phyloP scores from a whole-genome alignment of 1,140 invertebrate genomes.

The Diuraphis noxia region DNA sequence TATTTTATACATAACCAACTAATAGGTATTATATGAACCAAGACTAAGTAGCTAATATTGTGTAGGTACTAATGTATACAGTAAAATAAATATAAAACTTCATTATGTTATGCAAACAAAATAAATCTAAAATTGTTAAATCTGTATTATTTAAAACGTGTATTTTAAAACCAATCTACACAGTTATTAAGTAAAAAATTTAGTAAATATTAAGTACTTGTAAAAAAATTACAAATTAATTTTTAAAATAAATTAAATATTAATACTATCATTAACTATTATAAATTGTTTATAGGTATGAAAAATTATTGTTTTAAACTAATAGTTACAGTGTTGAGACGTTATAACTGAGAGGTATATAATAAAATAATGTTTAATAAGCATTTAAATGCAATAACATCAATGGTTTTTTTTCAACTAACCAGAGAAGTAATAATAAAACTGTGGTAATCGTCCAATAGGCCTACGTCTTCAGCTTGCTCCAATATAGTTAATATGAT shows the following conservation, averaged over 20 bases:
- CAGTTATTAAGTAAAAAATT: not conserved
- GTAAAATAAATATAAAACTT: not conserved
- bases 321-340: not conserved
- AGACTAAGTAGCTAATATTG: not conserved
- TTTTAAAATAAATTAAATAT: too few species aligned
- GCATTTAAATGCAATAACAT: not conserved
- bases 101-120: not conserved
- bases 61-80: not conserved
- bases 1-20: not conserved
- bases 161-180: not conserved
- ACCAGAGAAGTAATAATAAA: constrained; percentile 77
- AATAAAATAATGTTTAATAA: not conserved
- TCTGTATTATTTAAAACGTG: too few species aligned
- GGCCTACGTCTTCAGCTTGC: constrained; percentile 79
- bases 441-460: constrained; percentile 75
- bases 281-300: not conserved
- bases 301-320: not conserved
- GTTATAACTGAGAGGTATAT: not conserved
- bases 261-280: not conserved
- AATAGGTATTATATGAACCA: not conserved
- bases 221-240: too few species aligned
- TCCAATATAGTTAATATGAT: constrained; percentile 70
- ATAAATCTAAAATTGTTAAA: not conserved
- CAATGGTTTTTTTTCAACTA: constrained; percentile 54
- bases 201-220: too few species aligned